These are phyloP conservation scores for Solen grandis DNA, from an alignment of 1,140 invertebrate species.

Conservation along the genomic window DNA sequence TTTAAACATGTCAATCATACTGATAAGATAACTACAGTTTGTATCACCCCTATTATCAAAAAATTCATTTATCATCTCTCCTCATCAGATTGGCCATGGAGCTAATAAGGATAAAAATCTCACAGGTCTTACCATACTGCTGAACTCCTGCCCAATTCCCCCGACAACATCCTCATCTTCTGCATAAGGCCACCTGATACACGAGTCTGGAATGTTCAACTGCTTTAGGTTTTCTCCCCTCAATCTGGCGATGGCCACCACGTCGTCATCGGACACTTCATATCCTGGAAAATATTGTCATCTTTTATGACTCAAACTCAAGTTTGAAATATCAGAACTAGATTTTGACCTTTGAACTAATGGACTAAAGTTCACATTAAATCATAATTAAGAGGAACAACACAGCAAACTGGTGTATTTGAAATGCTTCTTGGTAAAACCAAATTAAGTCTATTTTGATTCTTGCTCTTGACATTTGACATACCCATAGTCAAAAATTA, in stretches of 20 bases:
- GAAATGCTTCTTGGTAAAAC: neutral
- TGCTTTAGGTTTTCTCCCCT: slow-evolving; percentile 84
- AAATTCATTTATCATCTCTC: neutral
- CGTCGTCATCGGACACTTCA: slow-evolving; percentile 85
- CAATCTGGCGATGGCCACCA: slow-evolving; percentile 87
- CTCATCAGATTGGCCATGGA: neutral
- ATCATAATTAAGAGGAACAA: neutral
- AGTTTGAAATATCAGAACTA: too few species aligned
- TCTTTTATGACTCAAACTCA: neutral
- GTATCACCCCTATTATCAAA: neutral
- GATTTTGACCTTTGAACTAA: too few species aligned
- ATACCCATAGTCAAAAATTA: too few species aligned
- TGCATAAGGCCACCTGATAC: slow-evolving; percentile 67
- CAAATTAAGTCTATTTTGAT: neutral
- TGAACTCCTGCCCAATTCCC: slow-evolving; percentile 46
- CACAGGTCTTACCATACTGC: slow-evolving; percentile 59
- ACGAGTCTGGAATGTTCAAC: slow-evolving; percentile 84
- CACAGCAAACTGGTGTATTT: neutral
- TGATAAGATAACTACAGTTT: neutral
- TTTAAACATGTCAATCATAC: neutral
- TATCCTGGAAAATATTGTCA: slow-evolving; percentile 82
- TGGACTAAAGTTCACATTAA: too few species aligned
- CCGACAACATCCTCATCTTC: slow-evolving; percentile 58
- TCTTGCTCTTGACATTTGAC: too few species aligned
- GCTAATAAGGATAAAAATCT: slow-evolving; percentile 5